Base-by-base conservation (phyloP, 2,888 invertebrate genomes). In the Protonemura montana region DNA sequence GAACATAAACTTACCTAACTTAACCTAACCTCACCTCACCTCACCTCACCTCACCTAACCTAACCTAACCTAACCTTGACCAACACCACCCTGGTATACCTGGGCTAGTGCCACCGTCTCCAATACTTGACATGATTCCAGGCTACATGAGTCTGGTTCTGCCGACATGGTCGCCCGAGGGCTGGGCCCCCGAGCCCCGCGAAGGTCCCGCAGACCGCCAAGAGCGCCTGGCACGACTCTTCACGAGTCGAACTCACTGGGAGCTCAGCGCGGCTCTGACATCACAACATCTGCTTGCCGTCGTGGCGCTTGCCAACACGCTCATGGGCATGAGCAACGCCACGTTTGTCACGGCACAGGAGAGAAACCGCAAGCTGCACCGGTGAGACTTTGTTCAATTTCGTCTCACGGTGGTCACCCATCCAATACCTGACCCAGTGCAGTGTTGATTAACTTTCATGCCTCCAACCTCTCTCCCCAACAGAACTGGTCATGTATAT, bases 251-350 rank as follows among this genome's bases (percentile, higher is more conserved):
- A 87, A 95, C 97, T 0, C 98, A 99, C 91, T 99, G 99, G 99
- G 98, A 98, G 92, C 93, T 99, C 85, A 98, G 98, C 89, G 97
- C 97, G 0, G 97, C 98, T 0, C 92, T 99, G 35, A 99, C 99
- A 0, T 99, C 98, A 25, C 98, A 98, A 92, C 99, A 99, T 91
- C 94, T 99, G 88, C 93, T 99, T 88, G 96, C 98, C 86, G 95
- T 99, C 88, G 98, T 99, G 85, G 96, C 99, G 0, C 94, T 99
- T 86, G 97, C 99, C 85, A 98, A 99, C 92, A 99, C 99, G 0
- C 93, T 99, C 85, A 98, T 99, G 98, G 97, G 98, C 0, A 98
- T 99, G 98, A 97, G 96, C 91, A 98, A 97, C 90, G 98, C 98
- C 42, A 97, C 97, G 77, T 98, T 99, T 91, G 95, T 98, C 88